Evolutionary conservation across 2,888 invertebrate species (phyloP).

Genomic region (Ypsolopha scabrella): DNA sequence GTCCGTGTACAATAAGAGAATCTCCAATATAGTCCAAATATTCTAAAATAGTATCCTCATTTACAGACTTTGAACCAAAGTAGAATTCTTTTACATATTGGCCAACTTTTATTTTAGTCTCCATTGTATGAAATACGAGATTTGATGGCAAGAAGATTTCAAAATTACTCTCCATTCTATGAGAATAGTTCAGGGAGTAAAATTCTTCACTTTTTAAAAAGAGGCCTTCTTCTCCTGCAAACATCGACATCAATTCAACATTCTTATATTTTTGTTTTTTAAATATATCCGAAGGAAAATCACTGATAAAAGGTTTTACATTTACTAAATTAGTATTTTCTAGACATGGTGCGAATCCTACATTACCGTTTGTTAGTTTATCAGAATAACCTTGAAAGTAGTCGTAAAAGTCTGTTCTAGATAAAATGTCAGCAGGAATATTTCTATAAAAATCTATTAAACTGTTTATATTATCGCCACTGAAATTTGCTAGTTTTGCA

Average conservation of each 20-base stretch:
- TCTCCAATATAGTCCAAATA: slow-evolving; percentile 27
- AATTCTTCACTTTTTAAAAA: slow-evolving; percentile 20
- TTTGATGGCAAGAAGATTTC: slow-evolving; percentile 23
- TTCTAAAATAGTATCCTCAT: slow-evolving; percentile 12
- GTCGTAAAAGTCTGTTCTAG: slow-evolving; percentile 11
- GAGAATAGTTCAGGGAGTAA: slow-evolving; percentile 18
- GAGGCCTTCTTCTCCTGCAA: slow-evolving; percentile 20
- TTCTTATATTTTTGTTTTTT: slow-evolving; percentile 13
- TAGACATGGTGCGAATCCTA: slow-evolving; percentile 27
- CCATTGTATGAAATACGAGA: slow-evolving; percentile 18
- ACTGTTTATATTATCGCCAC: background rate
- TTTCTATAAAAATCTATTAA: slow-evolving; percentile 15
- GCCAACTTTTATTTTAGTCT: slow-evolving; percentile 13
- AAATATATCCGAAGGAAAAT: slow-evolving; percentile 15
- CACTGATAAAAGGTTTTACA: slow-evolving; percentile 14
- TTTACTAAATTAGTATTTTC: slow-evolving; percentile 11
- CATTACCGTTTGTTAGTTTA: slow-evolving; percentile 12
- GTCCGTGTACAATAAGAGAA: slow-evolving; percentile 15
- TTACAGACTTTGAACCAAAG: slow-evolving; percentile 18
- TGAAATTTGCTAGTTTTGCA: slow-evolving; percentile 3
- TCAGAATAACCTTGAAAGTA: slow-evolving; percentile 20
- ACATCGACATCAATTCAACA: slow-evolving; percentile 22
- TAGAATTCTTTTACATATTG: slow-evolving; percentile 20
- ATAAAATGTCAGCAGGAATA: slow-evolving; percentile 16
- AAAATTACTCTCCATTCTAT: slow-evolving; percentile 21